Percentiles rank a stretch among this genome's conserved stretches.
phyloP scores from a whole-genome alignment of 2,888 invertebrate genomes.

The Gymnocheta viridis region DNA sequence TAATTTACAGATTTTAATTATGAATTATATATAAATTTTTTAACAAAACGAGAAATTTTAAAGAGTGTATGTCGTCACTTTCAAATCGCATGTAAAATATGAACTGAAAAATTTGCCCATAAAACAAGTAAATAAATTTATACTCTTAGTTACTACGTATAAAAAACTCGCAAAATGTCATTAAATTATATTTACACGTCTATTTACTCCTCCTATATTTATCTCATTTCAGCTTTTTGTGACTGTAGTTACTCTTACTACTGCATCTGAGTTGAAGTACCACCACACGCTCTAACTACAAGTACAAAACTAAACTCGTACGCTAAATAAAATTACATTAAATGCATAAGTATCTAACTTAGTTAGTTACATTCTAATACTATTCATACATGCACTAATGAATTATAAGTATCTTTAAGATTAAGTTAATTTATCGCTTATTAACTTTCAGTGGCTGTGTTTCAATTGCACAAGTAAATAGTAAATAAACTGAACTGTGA shows the following conservation, averaged over 20 bases:
- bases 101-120: neutral
- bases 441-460: constrained; percentile 48
- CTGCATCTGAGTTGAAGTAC: neutral
- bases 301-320: neutral
- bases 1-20: no score
- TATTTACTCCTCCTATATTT: neutral
- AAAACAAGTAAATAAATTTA: neutral
- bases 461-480: constrained; percentile 34
- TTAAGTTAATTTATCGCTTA: constrained; percentile 61
- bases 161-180: constrained; percentile 32
- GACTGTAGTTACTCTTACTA: neutral
- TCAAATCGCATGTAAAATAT: neutral
- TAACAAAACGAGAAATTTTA: no score
- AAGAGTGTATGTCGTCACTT: no score
- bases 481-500: neutral
- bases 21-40: no score
- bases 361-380: constrained; percentile 36
- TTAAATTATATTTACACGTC: constrained; percentile 2
- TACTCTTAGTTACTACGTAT: neutral
- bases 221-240: neutral
- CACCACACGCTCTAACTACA: neutral
- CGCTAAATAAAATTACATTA: constrained; percentile 19
- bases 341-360: constrained; percentile 1
- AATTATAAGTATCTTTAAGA: constrained; percentile 64
- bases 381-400: constrained; percentile 45